Evolutionary conservation across 1,140 invertebrate genomes (phyloP), one percentile per base, ranked within the genome.

Genomic region (Drosophila serrata): DNA sequence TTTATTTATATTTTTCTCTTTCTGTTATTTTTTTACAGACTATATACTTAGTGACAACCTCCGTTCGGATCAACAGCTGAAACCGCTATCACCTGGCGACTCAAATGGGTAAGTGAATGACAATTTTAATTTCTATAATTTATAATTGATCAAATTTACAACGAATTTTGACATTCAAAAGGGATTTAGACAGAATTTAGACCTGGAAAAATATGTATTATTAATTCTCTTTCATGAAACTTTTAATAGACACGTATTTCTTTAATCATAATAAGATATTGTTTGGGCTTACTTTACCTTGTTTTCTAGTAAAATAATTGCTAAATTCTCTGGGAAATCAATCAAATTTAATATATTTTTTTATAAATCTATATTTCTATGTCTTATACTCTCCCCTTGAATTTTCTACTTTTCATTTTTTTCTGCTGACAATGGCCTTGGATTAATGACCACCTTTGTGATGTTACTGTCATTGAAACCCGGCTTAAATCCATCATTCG

Each of bases 21-120:
- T 22, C 15, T 49, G 17, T 53, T 39, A 7, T 42, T 53, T 27
- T 46, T 11, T 90, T 82, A 4, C 53, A 92, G 91, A 92, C 74
- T 92, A 92, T 63, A 79, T 92, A 11, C 75, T 92, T 43, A 86
- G 81, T 51, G 91, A 92, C 61, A 91, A 91, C 62, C 74, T 87
- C 19, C 91, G 91, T 13, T 69, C 87, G 51, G 91, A 92, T 53
- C 90, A 81, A 56, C 91, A 92, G 55, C 59, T 92, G 8, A 92
- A 91, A 31, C 77, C 90, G 9, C 75, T 91, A 40, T 87, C 91
- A 5, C 91, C 91, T 3, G 82, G 77, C 64, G 91, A 92, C 48
- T 67, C 91, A 37, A 81, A 91, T 58, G 91, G 91, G 91, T 92
- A 53, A 92, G 91, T 92, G 2, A 8, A 15, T 15, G 11, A 0